Evolutionary conservation across 2,113 vertebrate genomes (phyloP).

Genomic region (Ariopsis seemanni): DNA sequence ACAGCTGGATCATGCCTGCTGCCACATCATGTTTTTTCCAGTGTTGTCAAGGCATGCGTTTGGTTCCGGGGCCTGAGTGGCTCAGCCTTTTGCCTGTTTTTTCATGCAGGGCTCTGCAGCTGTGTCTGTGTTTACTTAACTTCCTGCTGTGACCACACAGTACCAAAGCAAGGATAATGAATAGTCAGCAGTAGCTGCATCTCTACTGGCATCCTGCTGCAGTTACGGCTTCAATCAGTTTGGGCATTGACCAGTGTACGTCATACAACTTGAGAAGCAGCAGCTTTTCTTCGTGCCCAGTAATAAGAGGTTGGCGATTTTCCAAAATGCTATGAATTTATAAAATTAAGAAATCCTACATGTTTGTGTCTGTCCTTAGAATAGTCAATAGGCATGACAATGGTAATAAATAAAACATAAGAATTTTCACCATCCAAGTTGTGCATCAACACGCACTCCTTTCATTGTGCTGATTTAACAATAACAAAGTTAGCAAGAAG

Average conservation of each 20-base stretch:
- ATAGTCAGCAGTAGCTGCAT: slow-evolving; percentile 12
- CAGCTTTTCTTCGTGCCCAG: not conserved
- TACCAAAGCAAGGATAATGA: slow-evolving; percentile 14
- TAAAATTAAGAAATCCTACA: not conserved
- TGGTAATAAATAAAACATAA: not conserved
- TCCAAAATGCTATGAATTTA: not conserved
- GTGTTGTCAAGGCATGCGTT: not conserved
- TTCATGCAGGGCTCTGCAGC: not conserved
- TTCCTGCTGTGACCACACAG: not conserved
- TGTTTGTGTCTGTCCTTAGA: not conserved
- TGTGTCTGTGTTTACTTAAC: not conserved
- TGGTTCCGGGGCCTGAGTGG: not conserved
- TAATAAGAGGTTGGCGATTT: not conserved
- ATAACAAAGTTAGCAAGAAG: not conserved
- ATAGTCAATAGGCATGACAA: not conserved
- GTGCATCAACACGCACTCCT: not conserved
- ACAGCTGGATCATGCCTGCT: not conserved
- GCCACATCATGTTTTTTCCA: not conserved
- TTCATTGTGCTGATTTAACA: not conserved
- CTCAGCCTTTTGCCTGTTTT: not conserved
- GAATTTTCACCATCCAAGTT: not conserved
- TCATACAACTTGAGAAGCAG: not conserved
- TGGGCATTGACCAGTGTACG: not conserved
- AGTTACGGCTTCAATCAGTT: not conserved
- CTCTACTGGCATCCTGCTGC: not conserved